Percentiles rank a stretch among this genome's conserved stretches.
Evolutionary conservation across 2,113 vertebrate genomes (phyloP).

Genomic region (Choloepus hoffmanni): DNA sequence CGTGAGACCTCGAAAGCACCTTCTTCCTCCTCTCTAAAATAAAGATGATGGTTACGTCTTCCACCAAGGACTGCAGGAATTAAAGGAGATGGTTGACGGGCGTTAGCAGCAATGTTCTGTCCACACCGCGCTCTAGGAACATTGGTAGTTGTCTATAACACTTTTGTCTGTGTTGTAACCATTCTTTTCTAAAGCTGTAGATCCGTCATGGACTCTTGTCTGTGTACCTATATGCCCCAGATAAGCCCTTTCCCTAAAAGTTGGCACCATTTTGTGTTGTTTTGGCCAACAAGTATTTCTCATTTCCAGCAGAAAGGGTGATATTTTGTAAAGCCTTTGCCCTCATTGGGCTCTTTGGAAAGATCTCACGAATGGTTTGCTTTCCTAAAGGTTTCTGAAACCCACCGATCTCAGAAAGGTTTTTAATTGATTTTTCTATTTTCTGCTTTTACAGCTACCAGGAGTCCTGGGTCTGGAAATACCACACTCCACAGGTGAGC

Average conservation of each 20-base stretch:
- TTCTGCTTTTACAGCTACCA: background rate
- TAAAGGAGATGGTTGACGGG: background rate
- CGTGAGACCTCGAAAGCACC: background rate
- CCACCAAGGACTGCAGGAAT: background rate
- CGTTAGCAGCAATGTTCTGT: background rate
- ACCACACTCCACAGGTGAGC: background rate
- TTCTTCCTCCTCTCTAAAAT: no score
- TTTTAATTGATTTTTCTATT: background rate
- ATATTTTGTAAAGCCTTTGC: background rate
- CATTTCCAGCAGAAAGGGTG: background rate
- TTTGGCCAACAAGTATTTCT: no score
- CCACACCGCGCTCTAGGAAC: background rate
- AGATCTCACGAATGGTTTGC: background rate
- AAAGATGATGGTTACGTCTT: background rate
- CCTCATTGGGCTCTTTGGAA: background rate
- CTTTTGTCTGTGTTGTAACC: background rate
- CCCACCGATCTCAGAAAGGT: background rate
- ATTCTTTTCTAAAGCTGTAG: background rate
- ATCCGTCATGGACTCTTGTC: rapidly evolving
- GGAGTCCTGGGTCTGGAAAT: background rate
- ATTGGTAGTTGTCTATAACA: no score
- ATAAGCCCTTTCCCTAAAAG: background rate
- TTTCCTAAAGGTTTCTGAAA: background rate
- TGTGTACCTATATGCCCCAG: background rate
- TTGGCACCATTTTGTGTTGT: background rate